These are phyloP conservation scores for Pseudomyrmex gracilis DNA, from an alignment of 1,140 invertebrate species.

Conservation along the genomic window DNA sequence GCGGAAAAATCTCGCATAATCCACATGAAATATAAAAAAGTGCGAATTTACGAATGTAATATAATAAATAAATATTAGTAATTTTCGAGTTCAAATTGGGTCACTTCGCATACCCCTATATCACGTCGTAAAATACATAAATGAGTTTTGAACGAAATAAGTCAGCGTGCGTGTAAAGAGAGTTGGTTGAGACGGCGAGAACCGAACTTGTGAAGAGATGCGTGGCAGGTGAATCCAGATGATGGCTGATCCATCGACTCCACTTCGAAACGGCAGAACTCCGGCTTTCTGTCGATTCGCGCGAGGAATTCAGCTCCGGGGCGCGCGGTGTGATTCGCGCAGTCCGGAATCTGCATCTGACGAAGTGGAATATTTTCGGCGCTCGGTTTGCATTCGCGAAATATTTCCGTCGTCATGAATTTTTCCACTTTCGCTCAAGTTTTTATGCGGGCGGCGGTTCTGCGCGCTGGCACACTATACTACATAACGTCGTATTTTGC, in stretches of 20 bases:
- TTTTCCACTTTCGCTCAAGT: conserved; percentile 54
- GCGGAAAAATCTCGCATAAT: too few species aligned
- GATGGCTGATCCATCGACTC: conserved; percentile 43
- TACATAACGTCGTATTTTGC: neutral
- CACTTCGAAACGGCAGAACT: conserved; percentile 60
- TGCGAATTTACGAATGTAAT: neutral
- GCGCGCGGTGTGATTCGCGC: conserved; percentile 25
- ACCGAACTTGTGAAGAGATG: neutral
- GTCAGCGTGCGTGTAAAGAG: neutral
- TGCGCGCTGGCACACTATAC: neutral
- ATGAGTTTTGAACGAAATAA: neutral
- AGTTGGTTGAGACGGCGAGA: neutral
- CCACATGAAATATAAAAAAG: too few species aligned
- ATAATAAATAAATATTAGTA: neutral
- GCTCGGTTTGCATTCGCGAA: conserved; percentile 20
- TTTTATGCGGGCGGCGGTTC: conserved; percentile 18
- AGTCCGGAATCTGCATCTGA: conserved; percentile 59
- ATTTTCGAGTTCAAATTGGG: neutral
- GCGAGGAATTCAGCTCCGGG: neutral
- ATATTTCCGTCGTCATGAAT: conserved; percentile 56
- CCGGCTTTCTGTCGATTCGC: conserved; percentile 57
- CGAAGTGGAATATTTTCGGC: conserved; percentile 65
- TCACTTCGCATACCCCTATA: too few species aligned
- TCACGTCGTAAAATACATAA: too few species aligned
- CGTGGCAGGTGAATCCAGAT: neutral